Evolutionary conservation across 2,797 vertebrate species (phyloP).

Genomic region (Semaprochilodus insignis): DNA sequence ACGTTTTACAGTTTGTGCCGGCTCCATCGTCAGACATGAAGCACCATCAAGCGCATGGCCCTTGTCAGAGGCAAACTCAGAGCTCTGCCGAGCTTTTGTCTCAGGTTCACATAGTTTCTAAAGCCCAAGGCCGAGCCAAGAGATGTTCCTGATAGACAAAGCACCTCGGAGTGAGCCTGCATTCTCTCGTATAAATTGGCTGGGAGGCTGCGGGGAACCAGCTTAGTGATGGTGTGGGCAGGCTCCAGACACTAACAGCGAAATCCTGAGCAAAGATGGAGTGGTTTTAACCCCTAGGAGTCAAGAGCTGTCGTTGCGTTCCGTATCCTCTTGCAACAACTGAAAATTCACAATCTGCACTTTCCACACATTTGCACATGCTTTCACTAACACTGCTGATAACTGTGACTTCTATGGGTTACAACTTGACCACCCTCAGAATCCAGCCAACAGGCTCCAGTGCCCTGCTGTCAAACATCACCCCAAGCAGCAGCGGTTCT

Average conservation of each 20-base stretch:
- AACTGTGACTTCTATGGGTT: background rate
- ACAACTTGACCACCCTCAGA: background rate
- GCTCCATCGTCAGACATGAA: background rate
- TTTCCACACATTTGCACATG: too few relatives aligned
- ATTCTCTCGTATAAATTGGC: background rate
- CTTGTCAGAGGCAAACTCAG: background rate
- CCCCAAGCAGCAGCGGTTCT: background rate
- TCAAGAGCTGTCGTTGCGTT: background rate
- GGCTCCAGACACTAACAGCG: background rate
- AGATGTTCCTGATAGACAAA: slow-evolving; percentile 20
- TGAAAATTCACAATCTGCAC: too few relatives aligned
- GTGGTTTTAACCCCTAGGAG: background rate
- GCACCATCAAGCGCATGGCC: background rate
- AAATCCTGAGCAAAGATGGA: background rate
- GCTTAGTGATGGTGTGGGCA: background rate
- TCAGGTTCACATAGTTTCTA: slow-evolving; percentile 11
- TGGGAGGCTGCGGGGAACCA: background rate
- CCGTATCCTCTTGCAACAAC: too few relatives aligned
- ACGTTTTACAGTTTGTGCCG: background rate
- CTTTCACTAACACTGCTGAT: background rate
- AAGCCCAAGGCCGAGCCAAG: slow-evolving; percentile 31
- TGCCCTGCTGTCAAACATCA: background rate
- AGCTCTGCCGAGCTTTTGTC: slow-evolving; percentile 18
- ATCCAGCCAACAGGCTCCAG: background rate
- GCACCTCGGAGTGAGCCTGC: background rate